Base-by-base conservation (phyloP, 2,888 invertebrate species). In the Macrosiphum euphorbiae region DNA sequence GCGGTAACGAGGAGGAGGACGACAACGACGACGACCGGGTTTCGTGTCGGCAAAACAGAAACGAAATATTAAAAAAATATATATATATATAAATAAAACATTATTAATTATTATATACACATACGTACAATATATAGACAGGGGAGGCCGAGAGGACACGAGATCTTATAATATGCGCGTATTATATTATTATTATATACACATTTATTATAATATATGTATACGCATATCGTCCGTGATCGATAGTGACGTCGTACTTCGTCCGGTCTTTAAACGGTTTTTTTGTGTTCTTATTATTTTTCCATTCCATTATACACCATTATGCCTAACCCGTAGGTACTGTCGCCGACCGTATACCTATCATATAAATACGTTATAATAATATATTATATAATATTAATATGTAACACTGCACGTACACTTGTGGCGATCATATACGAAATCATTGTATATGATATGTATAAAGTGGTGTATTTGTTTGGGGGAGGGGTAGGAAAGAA, bases 11-110 rank as follows among this genome's bases (percentile, higher is more conserved):
- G 16, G 47, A 86, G 10, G 86, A 86, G 26, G 24, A 85, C 84
- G 24, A 78, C 88, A 20, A 88, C 26, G 58, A 41, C n/a, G 44
- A 67, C 90, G 78, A 84, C 90, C 50, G 50, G 78, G 78, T 90
- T 78, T 78, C 35, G 35, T 90, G 90, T 90, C 90, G 90, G 90
- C 90, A 90, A 78, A 90, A 84, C 78, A 78, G 52, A 52, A 90
- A 90, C 50, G 52, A 90, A 90, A 52, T 78, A 84, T 78, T 44
- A 4, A 90, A 35, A 61, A 85, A 47, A 44, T 28, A 86, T 13
- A 28, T 3, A 86, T 11, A 85, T 26, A 24, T 11, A 47, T 85
- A 85, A 44, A 44, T 28, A 47, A n/a, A 86, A 86, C 86, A 86
- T 86, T 47, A 47, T 26, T 86, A 28, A 86, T 78, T 78, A 78